Evolutionary conservation across 1,140 invertebrate species (phyloP), one percentile per base, ranked within the genome.

Genomic region (Drosophila simulans): DNA sequence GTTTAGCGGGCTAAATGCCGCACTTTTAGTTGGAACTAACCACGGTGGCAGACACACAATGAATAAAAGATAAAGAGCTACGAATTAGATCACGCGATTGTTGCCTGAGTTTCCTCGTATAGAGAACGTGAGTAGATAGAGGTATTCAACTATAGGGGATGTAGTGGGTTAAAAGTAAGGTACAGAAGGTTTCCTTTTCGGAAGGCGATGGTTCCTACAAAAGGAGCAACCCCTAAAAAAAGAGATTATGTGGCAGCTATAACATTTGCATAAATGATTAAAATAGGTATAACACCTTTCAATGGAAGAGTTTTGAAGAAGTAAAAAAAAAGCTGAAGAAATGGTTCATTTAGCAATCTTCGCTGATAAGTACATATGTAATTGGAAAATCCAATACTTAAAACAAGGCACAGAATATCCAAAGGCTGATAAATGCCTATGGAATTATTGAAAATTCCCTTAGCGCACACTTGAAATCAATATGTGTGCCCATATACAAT

Each of bases 1-100:
- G 66, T 70, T 70, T 70, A 70, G 51, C 42, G n/a, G 64, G 51
- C 64, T 70, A 70, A 70, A 48, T 70, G 66, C 60, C 64, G 64
- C 64, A 66, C 62, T 66, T 68, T 68, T 40, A 31, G 62, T 27
- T 68, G 62, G 35, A 68, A 66, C 35, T 69, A 69, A 63, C 35
- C 34, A 35, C 58, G 45, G 43, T 42, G 63, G 57, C 66, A 68
- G 39, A 20, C 48, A 37, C 46, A 57, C 40, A 40, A 58, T 75
- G 72, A 75, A 75, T 53, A 65, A 55, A 39, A 76, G 42, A 74
- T 74, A 76, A 52, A 39, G 63, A 70, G 64, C 51, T 5, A 5
- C 34, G 51, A 70, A 49, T 70, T 42, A 70, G 68, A 70, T 71
- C 68, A 71, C 68, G 68, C 68, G 65, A 71, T 57, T 57, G 64